phyloP scores from a whole-genome alignment of 2,888 invertebrate genomes.

The Leucophenga maculata region DNA sequence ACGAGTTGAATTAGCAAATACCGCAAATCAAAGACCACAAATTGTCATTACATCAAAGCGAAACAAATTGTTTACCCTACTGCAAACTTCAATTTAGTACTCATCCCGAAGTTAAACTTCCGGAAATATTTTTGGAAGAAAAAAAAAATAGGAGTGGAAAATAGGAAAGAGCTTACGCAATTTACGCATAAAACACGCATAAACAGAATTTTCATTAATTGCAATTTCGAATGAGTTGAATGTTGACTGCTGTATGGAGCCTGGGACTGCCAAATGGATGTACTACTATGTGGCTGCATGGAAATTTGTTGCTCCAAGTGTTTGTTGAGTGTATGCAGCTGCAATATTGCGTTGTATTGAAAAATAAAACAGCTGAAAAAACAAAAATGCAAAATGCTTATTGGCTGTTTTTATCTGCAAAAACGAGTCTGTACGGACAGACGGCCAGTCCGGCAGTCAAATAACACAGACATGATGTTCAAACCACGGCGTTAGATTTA shows the following conservation, averaged over 20 bases:
- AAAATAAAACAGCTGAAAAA: neutral
- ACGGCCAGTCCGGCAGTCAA: neutral
- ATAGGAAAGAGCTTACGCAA: conserved; percentile 33
- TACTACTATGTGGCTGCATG: neutral
- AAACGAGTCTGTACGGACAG: neutral
- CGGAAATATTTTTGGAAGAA: neutral
- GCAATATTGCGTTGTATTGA: neutral
- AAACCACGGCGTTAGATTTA: neutral
- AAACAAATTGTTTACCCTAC: too few species aligned
- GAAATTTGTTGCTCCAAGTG: neutral
- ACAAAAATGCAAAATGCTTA: conserved; percentile 2
- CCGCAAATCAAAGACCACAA: too few species aligned
- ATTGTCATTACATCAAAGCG: too few species aligned
- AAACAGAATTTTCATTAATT: conserved; percentile 59
- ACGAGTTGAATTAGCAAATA: too few species aligned
- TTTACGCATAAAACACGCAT: conserved; percentile 47
- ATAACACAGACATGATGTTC: neutral
- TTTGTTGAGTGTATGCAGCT: neutral
- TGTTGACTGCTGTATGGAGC: conserved; percentile 28
- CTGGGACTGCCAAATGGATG: neutral
- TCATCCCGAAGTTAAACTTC: too few species aligned
- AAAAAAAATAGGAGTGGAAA: too few species aligned
- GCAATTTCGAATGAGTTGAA: conserved; percentile 54
- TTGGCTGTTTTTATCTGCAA: neutral
- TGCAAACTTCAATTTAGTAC: too few species aligned